phyloP scores from a whole-genome alignment of 92 coral and sea anemone genomes.

The Palythoa grandiflora region DNA sequence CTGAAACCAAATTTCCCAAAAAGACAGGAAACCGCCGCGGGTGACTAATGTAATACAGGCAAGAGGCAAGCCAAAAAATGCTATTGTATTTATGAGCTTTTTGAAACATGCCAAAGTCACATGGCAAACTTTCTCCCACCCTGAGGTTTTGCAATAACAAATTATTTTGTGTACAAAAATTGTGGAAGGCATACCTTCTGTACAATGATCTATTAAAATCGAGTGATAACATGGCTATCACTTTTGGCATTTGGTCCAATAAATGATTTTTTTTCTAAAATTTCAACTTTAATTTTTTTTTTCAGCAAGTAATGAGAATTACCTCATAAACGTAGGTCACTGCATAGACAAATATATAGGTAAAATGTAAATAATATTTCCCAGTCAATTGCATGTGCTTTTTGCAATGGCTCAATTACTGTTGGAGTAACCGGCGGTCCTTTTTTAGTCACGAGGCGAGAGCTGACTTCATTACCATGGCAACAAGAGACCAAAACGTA shows the following conservation, averaged over 20 bases:
- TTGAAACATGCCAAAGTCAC: neutral
- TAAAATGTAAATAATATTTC: neutral
- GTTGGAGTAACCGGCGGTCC: neutral
- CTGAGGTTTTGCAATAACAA: conserved; percentile 15
- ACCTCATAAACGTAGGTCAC: neutral
- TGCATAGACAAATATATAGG: neutral
- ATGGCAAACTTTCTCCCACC: neutral
- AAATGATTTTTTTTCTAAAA: no score
- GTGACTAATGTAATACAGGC: no score
- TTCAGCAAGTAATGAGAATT: neutral
- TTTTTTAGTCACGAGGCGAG: neutral
- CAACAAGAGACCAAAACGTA: conserved; percentile 13
- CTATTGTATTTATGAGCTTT: neutral
- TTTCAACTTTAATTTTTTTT: conserved; percentile 9
- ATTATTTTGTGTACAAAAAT: neutral
- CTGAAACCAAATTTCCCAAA: no score
- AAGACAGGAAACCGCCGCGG: no score
- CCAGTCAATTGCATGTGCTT: neutral
- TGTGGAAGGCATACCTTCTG: neutral
- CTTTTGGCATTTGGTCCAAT: neutral
- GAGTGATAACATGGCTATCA: neutral
- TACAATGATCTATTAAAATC: conserved; percentile 11
- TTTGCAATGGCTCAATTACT: conserved; percentile 5
- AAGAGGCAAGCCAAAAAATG: no score
- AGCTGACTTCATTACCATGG: conserved; percentile 7